Conservation (phyloP, 2,888 invertebrate species). For the Hirtodrosophila trivittata region DNA sequence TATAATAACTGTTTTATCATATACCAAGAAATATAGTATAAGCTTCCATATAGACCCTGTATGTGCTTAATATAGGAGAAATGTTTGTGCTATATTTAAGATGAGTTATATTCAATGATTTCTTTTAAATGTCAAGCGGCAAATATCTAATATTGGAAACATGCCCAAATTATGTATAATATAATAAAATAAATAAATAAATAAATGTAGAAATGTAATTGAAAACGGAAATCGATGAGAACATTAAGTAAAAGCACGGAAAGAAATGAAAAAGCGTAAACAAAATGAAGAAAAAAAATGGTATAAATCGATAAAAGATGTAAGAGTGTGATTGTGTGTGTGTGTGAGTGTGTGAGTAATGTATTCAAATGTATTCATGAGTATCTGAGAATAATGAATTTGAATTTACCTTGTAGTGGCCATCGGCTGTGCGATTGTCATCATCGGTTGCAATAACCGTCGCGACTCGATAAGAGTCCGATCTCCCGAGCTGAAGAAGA, state of each 20-base stretch:
- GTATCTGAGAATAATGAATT: slow-evolving; percentile 15
- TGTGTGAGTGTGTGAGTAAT: slow-evolving; percentile 5
- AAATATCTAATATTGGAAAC: slow-evolving; percentile 61
- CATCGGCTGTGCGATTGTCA: slow-evolving; percentile 98
- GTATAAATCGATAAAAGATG: slow-evolving; percentile 34
- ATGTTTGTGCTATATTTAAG: slow-evolving; percentile 55
- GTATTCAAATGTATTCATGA: slow-evolving; percentile 15
- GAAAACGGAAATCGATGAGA: slow-evolving; percentile 31
- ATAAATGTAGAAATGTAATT: slow-evolving; percentile 53
- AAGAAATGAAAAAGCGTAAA: slow-evolving; percentile 37
- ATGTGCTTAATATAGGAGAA: slow-evolving; percentile 20
- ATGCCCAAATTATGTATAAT: slow-evolving; percentile 57
- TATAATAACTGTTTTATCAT: slow-evolving; percentile 5
- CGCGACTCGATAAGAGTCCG: slow-evolving; percentile 98
- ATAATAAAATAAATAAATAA: slow-evolving; percentile 41
- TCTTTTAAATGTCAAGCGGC: slow-evolving; percentile 67
- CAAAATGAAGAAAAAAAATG: slow-evolving; percentile 33
- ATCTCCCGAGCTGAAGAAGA: slow-evolving; percentile 90
- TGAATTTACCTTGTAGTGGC: slow-evolving; percentile 92
- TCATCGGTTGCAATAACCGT: slow-evolving; percentile 95
- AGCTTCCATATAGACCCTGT: slow-evolving; percentile 1
- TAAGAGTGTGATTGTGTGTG: slow-evolving; percentile 6
- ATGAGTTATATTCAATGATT: slow-evolving; percentile 39
- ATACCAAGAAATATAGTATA: background rate
- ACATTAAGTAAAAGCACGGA: slow-evolving; percentile 24